These are phyloP conservation scores for Erebia palarica DNA, from an alignment of 2,888 invertebrate genomes.

Conservation along the genomic window DNA sequence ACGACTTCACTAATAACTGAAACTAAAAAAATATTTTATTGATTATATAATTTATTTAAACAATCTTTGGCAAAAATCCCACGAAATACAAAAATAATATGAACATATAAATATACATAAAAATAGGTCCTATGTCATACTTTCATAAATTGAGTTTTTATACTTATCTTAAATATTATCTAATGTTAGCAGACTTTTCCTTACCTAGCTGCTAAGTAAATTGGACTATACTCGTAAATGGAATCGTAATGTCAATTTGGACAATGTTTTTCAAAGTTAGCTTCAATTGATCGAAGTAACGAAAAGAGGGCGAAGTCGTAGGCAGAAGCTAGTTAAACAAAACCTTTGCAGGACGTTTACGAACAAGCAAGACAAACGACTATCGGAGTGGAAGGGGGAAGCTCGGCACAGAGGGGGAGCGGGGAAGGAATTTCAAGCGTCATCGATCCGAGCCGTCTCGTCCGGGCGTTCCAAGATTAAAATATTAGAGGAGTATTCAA, in stretches of 20 bases:
- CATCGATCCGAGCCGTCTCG: not conserved
- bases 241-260: not conserved
- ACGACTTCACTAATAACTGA: too few relatives aligned
- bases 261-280: not conserved
- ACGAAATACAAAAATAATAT: too few relatives aligned
- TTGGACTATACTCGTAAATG: too few relatives aligned
- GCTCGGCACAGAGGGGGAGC: not conserved
- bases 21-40: too few relatives aligned
- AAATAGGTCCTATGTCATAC: too few relatives aligned
- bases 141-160: too few relatives aligned
- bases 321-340: not conserved
- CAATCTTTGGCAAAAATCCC: too few relatives aligned
- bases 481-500: not conserved
- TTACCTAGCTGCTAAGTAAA: not conserved
- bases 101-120: too few relatives aligned
- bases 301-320: constrained; percentile 1
- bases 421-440: constrained; percentile 1
- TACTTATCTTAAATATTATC: too few relatives aligned
- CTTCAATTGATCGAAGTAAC: not conserved
- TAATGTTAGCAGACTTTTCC: too few relatives aligned
- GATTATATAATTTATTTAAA: too few relatives aligned
- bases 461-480: not conserved
- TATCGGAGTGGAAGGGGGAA: constrained; percentile 14
- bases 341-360: not conserved
- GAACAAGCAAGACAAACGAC: not conserved